Percentiles rank a stretch among this genome's conserved stretches.
These are phyloP conservation scores for Lochmaea crataegi DNA, from an alignment of 2,888 invertebrate genomes.

Conservation along the genomic window DNA sequence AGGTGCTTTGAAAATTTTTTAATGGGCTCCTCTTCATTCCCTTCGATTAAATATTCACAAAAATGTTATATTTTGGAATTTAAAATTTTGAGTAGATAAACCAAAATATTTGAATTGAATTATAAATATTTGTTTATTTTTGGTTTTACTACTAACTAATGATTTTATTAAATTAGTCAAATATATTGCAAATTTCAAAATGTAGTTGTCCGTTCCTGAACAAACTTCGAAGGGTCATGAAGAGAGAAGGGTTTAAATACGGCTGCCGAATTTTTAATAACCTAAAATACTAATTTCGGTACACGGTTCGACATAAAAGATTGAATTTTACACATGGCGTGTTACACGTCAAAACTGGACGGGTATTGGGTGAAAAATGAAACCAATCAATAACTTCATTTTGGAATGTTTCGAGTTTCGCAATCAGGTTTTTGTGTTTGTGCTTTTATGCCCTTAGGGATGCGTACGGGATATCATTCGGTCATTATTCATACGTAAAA, in stretches of 20 bases:
- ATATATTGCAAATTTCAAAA: background rate
- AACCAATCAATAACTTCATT: conserved; percentile 42
- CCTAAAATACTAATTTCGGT: conserved; percentile 48
- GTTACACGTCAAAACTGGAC: conserved; percentile 45
- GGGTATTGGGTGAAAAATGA: conserved; percentile 43
- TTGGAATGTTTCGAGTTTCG: conserved; percentile 30
- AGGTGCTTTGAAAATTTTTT: too few relatives aligned
- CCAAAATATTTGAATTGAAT: too few relatives aligned
- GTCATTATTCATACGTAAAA: conserved; percentile 29
- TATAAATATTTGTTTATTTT: too few relatives aligned
- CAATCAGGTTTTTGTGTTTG: conserved; percentile 27
- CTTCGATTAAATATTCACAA: too few relatives aligned
- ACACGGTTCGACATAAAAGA: conserved; percentile 43
- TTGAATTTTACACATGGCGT: conserved; percentile 49
- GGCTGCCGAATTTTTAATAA: conserved; percentile 49
- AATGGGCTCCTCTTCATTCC: too few relatives aligned
- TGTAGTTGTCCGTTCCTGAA: conserved; percentile 9
- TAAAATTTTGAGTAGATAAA: too few relatives aligned
- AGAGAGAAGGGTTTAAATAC: conserved; percentile 46
- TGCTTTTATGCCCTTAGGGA: conserved; percentile 8
- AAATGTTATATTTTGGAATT: too few relatives aligned
- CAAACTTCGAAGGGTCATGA: conserved; percentile 36
- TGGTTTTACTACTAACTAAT: too few relatives aligned
- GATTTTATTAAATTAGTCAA: too few relatives aligned
- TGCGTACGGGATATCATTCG: conserved; percentile 20